Conservation (phyloP, 2,888 invertebrate species). For the Chaetoderma sp. region DNA sequence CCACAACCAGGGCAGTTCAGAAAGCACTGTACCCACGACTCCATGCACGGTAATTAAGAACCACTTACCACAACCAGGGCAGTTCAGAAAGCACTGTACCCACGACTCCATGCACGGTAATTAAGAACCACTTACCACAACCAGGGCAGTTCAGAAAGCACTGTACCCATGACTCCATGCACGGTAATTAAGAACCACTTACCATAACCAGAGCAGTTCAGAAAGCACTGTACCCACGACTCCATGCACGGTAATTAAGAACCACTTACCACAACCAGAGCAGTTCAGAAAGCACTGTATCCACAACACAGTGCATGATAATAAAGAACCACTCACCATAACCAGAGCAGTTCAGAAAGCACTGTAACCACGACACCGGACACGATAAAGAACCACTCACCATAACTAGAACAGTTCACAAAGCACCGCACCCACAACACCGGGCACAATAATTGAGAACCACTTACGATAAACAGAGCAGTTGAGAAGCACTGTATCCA, state of each 20-base stretch:
- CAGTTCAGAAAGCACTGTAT: too few species aligned
- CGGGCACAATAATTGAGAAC: too few species aligned
- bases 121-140: slow-evolving; percentile 83
- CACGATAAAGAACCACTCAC: slow-evolving; percentile 83
- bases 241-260: slow-evolving; percentile 85
- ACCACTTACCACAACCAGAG: too few species aligned
- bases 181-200: too few species aligned
- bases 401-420: too few species aligned
- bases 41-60: slow-evolving; percentile 86
- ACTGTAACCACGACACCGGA: slow-evolving; percentile 93
- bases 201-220: slow-evolving; percentile 94
- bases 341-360: slow-evolving; percentile 90
- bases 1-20: slow-evolving; percentile 94
- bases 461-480: too few species aligned
- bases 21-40: slow-evolving; percentile 88
- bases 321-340: slow-evolving; percentile 88
- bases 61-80: slow-evolving; percentile 93
- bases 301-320: too few species aligned
- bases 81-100: slow-evolving; percentile 93
- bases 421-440: too few species aligned
- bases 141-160: too few species aligned
- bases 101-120: slow-evolving; percentile 87
- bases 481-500: too few species aligned
- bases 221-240: slow-evolving; percentile 90
- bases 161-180: too few species aligned